Conservation (phyloP, 1,140 invertebrate genomes). For the Anagrus nilaparvatae region DNA sequence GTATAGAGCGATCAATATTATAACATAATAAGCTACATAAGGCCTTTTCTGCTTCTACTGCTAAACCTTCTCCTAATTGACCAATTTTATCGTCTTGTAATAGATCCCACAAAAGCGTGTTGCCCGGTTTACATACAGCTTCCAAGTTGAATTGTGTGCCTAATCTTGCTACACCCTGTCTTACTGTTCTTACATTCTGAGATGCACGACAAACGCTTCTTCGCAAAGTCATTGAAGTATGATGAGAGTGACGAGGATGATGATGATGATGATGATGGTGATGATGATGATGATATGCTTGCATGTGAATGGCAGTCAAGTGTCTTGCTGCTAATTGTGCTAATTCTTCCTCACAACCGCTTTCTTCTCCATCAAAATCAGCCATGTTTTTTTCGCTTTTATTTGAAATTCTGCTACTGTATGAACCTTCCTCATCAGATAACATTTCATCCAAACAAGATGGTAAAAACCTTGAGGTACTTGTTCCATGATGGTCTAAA, state of each 20-base stretch:
- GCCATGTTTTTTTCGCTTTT: slow-evolving; percentile 94
- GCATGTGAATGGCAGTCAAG: slow-evolving; percentile 39
- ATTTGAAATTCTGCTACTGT: slow-evolving; percentile 79
- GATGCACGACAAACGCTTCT: slow-evolving; percentile 29
- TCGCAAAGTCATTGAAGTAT: slow-evolving; percentile 29
- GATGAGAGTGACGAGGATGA: slow-evolving; percentile 21
- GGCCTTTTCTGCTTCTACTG: slow-evolving; percentile 83
- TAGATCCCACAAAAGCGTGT: slow-evolving; percentile 87
- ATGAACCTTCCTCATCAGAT: slow-evolving; percentile 66
- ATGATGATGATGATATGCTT: slow-evolving; percentile 36
- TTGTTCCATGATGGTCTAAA: slow-evolving; percentile 11
- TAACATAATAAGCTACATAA: slow-evolving; percentile 81
- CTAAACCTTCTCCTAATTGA: slow-evolving; percentile 76
- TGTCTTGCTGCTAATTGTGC: slow-evolving; percentile 59
- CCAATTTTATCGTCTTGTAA: slow-evolving; percentile 83
- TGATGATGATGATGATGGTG: slow-evolving; percentile 14
- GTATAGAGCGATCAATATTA: slow-evolving; percentile 75
- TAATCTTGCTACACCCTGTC: slow-evolving; percentile 32
- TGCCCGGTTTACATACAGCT: slow-evolving; percentile 77
- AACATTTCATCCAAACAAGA: slow-evolving; percentile 51
- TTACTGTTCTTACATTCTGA: slow-evolving; percentile 21
- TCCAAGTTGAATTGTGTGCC: slow-evolving; percentile 56
- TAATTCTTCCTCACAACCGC: slow-evolving; percentile 77
- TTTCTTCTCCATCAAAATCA: slow-evolving; percentile 89
- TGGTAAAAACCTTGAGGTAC: slow-evolving; percentile 30